A percentile compares a stretch with the other conserved stretches of the same genome.
These are phyloP conservation scores for Drosophila cognata DNA, from an alignment of 2,888 invertebrate species.

Conservation along the genomic window DNA sequence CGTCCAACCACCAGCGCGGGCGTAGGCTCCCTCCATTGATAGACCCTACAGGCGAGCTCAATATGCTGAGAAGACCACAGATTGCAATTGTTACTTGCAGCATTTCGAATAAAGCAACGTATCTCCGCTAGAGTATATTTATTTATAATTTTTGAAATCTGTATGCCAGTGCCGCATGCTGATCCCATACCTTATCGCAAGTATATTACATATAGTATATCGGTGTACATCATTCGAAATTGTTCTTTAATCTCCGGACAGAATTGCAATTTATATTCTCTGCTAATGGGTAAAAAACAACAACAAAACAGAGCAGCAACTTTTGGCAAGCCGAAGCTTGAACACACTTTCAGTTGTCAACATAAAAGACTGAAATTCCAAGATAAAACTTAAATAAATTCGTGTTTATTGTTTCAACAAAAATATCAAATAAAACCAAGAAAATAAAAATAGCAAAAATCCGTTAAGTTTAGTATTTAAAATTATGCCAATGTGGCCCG, in stretches of 20 bases:
- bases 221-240: neutral
- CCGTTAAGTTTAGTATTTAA: slow-evolving; percentile 45
- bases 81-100: slow-evolving; percentile 12
- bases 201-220: neutral
- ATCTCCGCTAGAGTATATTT: neutral
- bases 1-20: slow-evolving; percentile 24
- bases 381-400: slow-evolving; percentile 43
- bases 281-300: neutral
- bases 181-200: slow-evolving; percentile 32
- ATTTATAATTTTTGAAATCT: neutral
- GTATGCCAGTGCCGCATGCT: neutral
- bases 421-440: slow-evolving; percentile 38
- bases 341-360: neutral
- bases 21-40: slow-evolving; percentile 30
- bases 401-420: slow-evolving; percentile 58
- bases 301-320: neutral
- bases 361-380: neutral
- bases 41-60: neutral
- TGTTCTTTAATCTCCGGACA: neutral
- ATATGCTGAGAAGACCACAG: slow-evolving; percentile 24
- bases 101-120: slow-evolving; percentile 35
- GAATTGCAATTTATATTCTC: neutral
- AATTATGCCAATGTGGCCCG: slow-evolving; percentile 87
- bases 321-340: neutral
- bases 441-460: slow-evolving; percentile 31